Evolutionary conservation across 2,797 vertebrate genomes (phyloP).

Genomic region (Scolopax rusticola): DNA sequence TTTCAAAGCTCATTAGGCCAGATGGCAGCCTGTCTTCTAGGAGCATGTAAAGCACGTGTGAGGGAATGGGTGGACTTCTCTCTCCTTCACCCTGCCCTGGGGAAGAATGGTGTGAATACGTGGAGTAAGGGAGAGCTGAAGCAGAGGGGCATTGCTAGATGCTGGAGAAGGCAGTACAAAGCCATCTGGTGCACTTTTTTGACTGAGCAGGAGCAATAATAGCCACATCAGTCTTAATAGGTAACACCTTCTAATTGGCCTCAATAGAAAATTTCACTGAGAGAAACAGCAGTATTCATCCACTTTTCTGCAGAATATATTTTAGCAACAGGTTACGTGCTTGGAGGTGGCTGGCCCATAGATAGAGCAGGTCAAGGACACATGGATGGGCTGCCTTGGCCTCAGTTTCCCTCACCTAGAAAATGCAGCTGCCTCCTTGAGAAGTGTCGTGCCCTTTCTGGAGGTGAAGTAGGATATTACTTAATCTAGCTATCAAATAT

Average conservation of each 20-base stretch:
- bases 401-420: constrained; percentile 13
- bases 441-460: constrained; percentile 51
- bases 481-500: constrained; percentile 38
- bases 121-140: background rate
- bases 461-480: constrained; percentile 55
- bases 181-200: background rate
- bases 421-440: constrained; percentile 10
- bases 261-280: background rate
- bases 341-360: background rate
- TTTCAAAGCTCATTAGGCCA: constrained; percentile 44
- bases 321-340: background rate
- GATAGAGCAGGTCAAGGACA: background rate
- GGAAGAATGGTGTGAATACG: background rate
- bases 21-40: constrained; percentile 47
- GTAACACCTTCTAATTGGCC: background rate
- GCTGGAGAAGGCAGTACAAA: background rate
- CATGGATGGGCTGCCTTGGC: background rate
- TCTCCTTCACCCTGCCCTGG: background rate
- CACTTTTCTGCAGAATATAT: background rate
- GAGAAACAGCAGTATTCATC: background rate
- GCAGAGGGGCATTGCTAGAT: background rate
- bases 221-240: background rate
- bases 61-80: background rate
- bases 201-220: background rate
- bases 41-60: background rate